Conservation (phyloP, 1,140 invertebrate species). For the Mactra quadrangularis region DNA sequence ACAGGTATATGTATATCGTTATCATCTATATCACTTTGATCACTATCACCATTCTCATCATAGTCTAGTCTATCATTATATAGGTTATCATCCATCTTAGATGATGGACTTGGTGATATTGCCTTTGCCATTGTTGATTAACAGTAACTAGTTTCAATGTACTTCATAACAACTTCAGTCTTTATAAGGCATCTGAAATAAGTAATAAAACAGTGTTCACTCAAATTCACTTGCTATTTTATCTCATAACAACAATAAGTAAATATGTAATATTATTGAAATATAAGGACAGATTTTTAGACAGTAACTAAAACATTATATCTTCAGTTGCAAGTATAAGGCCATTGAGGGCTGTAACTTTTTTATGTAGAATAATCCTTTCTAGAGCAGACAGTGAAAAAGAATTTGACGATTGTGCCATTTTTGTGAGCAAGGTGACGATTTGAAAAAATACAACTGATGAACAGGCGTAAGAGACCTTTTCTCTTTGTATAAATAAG, state of each 20-base stretch:
- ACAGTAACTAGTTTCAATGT: not conserved
- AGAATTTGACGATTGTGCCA: too few relatives aligned
- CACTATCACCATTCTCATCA: not conserved
- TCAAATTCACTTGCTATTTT: not conserved
- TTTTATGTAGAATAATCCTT: too few relatives aligned
- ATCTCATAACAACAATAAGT: not conserved
- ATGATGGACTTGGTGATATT: slow-evolving; percentile 24
- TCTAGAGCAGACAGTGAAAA: too few relatives aligned
- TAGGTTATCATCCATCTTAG: slow-evolving; percentile 7
- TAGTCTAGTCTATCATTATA: slow-evolving; percentile 5
- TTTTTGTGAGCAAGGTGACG: too few relatives aligned
- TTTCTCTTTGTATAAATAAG: too few relatives aligned
- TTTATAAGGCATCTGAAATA: not conserved
- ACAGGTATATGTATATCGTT: slow-evolving; percentile 13
- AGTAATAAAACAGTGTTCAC: not conserved
- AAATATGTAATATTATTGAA: not conserved
- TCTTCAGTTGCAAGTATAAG: too few relatives aligned
- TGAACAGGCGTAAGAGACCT: too few relatives aligned
- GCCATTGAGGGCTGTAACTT: too few relatives aligned
- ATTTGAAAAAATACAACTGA: too few relatives aligned
- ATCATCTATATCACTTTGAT: slow-evolving; percentile 11
- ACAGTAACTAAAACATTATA: not conserved
- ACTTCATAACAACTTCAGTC: not conserved
- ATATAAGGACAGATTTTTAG: not conserved
- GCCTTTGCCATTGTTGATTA: slow-evolving; percentile 46